Evolutionary conservation across 1,140 invertebrate species (phyloP), one percentile per base, ranked within the genome.

Genomic region (Drosophila azteca): DNA sequence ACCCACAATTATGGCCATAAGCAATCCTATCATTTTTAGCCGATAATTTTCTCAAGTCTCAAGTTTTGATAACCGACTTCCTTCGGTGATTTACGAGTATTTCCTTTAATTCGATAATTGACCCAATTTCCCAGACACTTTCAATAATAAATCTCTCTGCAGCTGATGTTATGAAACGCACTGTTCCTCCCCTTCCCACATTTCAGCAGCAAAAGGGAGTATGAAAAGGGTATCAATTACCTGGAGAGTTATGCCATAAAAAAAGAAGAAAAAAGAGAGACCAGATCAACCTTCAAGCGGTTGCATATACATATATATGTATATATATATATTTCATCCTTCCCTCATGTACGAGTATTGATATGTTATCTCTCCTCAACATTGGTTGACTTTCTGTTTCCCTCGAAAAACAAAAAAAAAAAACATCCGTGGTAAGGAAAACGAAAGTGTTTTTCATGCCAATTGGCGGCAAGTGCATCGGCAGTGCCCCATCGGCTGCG

Each of bases 371-470:
- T 65, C 6, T 9, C 11, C 35, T 31, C 17, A 7, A 13, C 55
- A 22, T 31, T 20, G 45, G 35, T 26, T 52, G 48, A 45, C 39
- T 85, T 87, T 73, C 77, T 45, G 76, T 80, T 65, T 65, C 20
- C 64, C 41, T n/a, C 66, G 26, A 20, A 24, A 26, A 53, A 22
- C n/a, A 39, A 3, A 26, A 22, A 39, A 46, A n/a, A 35, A 2
- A 9, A 3, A 31, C 3, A 13, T 39, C 11, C 11, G 35, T 11
- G 1, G 9, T 11, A 39, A 13, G 35, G 43, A 74, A 83, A 83
- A 83, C 77, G 80, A 84, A 84, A 84, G 81, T 84, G 80, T 84
- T 84, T 80, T 82, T 63, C 80, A 76, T 83, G 75, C 52, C 77
- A 49, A 61, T 39, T 48, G 67, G 50, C 45, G 61, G 60, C 80